These are phyloP conservation scores for Drosophila vallismaia DNA, from an alignment of 2,888 invertebrate genomes.

Conservation along the genomic window DNA sequence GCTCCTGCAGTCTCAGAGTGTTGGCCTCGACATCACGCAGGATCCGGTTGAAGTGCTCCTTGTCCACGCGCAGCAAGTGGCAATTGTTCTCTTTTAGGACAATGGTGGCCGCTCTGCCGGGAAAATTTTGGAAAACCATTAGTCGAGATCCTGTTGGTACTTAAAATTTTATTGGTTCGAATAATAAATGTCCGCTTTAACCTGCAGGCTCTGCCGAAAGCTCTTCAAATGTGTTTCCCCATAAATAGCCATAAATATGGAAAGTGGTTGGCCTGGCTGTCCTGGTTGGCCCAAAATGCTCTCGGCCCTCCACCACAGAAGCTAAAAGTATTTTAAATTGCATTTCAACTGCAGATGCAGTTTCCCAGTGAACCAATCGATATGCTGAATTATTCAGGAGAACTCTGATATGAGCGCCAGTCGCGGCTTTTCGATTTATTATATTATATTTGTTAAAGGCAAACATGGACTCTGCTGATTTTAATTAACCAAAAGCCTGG, in stretches of 20 bases:
- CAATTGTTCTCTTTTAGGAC: constrained; percentile 92
- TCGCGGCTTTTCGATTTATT: constrained; percentile 18
- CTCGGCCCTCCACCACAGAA: neutral
- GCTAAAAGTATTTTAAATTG: constrained; percentile 40
- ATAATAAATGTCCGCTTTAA: constrained; percentile 1
- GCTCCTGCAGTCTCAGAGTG: constrained; percentile 92
- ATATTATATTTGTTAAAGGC: constrained; percentile 27
- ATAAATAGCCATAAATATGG: constrained; percentile 22
- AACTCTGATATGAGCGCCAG: constrained; percentile 2
- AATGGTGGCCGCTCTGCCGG: constrained; percentile 90
- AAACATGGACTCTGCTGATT: constrained; percentile 13
- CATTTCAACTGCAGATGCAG: constrained; percentile 22
- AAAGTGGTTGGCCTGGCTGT: constrained; percentile 3
- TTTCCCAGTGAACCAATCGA: constrained; percentile 23
- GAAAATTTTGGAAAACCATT: neutral
- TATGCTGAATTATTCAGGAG: constrained; percentile 21
- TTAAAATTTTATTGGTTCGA: too few species aligned
- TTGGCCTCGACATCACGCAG: constrained; percentile 94
- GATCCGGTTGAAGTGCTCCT: constrained; percentile 93
- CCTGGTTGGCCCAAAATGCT: neutral
- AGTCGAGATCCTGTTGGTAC: neutral
- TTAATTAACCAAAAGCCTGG: constrained; percentile 25
- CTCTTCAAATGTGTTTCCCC: neutral
- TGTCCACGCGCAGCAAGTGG: constrained; percentile 92
- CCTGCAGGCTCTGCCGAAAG: constrained; percentile 25